These are phyloP conservation scores for Pammene aurita DNA, from an alignment of 2,888 invertebrate genomes.

Conservation along the genomic window DNA sequence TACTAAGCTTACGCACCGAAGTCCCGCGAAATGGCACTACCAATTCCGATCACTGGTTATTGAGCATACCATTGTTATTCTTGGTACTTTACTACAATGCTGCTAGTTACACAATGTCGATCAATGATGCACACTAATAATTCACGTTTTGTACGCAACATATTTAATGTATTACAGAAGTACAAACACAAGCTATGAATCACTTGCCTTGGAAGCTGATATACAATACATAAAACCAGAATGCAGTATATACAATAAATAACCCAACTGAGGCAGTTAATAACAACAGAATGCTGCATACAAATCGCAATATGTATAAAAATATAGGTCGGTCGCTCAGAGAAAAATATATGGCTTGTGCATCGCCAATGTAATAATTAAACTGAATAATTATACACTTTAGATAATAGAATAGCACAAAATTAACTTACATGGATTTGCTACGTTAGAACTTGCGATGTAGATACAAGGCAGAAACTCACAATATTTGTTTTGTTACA, in stretches of 20 bases:
- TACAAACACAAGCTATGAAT: slow-evolving; percentile 18
- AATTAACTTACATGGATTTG: slow-evolving; percentile 29
- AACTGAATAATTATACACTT: slow-evolving; percentile 1
- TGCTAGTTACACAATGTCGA: background rate
- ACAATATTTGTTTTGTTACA: slow-evolving; percentile 7
- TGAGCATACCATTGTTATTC: slow-evolving; percentile 4
- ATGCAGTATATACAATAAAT: background rate
- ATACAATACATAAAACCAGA: slow-evolving; percentile 8
- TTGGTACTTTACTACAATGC: background rate
- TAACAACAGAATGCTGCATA: background rate
- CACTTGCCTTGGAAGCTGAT: slow-evolving; percentile 27
- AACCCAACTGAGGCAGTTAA: slow-evolving; percentile 2
- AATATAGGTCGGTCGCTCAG: slow-evolving; percentile 30
- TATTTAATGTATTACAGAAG: slow-evolving; percentile 3
- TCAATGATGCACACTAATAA: slow-evolving; percentile 7
- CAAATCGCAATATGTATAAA: slow-evolving; percentile 3
- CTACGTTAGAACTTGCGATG: slow-evolving; percentile 5
- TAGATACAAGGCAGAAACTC: background rate
- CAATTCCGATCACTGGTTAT: too few species aligned
- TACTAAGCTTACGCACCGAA: too few species aligned
- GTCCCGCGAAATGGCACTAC: too few species aligned
- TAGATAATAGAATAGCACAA: background rate
- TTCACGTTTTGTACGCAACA: slow-evolving; percentile 13
- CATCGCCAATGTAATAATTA: slow-evolving; percentile 9
- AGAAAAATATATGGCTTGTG: slow-evolving; percentile 6